A percentile compares a stretch with the other conserved stretches of the same genome.
Evolutionary conservation across 2,797 vertebrate species (phyloP).

Genomic region (Ctenochaetus hawaiiensis): DNA sequence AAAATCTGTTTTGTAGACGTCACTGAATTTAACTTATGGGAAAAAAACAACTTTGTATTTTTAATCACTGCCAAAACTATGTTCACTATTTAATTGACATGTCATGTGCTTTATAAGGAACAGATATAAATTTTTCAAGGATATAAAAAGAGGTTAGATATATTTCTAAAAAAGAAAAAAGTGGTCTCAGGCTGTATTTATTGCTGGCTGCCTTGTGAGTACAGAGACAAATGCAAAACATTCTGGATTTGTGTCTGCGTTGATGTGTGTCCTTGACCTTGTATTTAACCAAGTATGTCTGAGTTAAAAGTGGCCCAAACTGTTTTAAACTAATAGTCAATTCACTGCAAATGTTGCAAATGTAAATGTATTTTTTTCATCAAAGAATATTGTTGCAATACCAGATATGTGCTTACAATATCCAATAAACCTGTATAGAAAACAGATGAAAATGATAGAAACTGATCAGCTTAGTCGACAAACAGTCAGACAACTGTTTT

Average conservation of each 20-base stretch:
- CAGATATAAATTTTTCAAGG: conserved; percentile 51
- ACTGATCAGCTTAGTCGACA: conserved; percentile 30
- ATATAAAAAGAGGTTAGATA: conserved; percentile 71
- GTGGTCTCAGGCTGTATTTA: conserved; percentile 67
- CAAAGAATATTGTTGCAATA: conserved; percentile 43
- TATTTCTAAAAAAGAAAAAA: conserved; percentile 44
- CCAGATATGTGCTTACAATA: conserved; percentile 52
- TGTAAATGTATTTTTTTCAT: conserved; percentile 10
- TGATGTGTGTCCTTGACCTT: conserved; percentile 37
- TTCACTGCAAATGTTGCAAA: conserved; percentile 27
- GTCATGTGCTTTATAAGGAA: conserved; percentile 61
- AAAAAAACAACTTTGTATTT: conserved; percentile 24
- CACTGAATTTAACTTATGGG: conserved; percentile 36
- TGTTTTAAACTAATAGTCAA: conserved; percentile 27
- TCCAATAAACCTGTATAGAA: conserved; percentile 46
- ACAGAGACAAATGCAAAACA: conserved; percentile 42
- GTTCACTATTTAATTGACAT: conserved; percentile 43
- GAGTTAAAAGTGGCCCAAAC: conserved; percentile 18
- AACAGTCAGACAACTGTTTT: conserved; percentile 29
- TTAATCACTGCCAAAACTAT: conserved; percentile 38
- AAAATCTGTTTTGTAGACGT: conserved; percentile 39
- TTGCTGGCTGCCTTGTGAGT: conserved; percentile 74
- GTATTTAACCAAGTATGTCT: conserved; percentile 21
- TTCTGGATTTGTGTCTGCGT: conserved; percentile 25
- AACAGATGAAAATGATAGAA: conserved; percentile 53